phyloP scores from a whole-genome alignment of 1,140 invertebrate species.

The Cydia splendana region DNA sequence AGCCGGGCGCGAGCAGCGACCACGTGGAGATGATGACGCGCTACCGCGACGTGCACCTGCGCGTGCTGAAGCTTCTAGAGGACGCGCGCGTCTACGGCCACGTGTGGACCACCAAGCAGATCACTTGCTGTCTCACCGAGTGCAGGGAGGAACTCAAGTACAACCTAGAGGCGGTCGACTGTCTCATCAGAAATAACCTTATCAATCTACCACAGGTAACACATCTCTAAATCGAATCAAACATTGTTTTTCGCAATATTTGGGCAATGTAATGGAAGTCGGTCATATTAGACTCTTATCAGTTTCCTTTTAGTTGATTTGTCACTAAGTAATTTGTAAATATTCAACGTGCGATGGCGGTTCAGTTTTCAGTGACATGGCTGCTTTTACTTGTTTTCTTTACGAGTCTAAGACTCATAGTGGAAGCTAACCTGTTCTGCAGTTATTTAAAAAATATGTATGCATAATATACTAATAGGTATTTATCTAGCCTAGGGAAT shows the following conservation, averaged over 20 bases:
- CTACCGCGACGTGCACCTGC: conserved; percentile 93
- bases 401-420: too few relatives aligned
- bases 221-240: neutral
- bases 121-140: conserved; percentile 91
- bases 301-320: too few relatives aligned
- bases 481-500: too few relatives aligned
- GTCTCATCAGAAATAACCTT: conserved; percentile 87
- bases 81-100: conserved; percentile 92
- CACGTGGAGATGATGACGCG: conserved; percentile 88
- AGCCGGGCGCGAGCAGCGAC: conserved; percentile 72
- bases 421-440: too few relatives aligned
- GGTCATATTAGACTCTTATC: too few relatives aligned
- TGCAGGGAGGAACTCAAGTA: conserved; percentile 93
- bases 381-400: too few relatives aligned
- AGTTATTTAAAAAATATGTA: too few relatives aligned
- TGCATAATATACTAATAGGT: too few relatives aligned
- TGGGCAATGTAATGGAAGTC: too few relatives aligned
- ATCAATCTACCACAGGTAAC: conserved; percentile 81
- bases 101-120: conserved; percentile 94
- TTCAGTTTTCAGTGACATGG: too few relatives aligned
- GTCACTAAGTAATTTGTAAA: too few relatives aligned
- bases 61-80: conserved; percentile 94
- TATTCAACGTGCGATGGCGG: too few relatives aligned
- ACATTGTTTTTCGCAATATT: neutral
- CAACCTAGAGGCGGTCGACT: conserved; percentile 95